Conservation (phyloP, 1,140 invertebrate genomes). For the Drosophila sp. region DNA sequence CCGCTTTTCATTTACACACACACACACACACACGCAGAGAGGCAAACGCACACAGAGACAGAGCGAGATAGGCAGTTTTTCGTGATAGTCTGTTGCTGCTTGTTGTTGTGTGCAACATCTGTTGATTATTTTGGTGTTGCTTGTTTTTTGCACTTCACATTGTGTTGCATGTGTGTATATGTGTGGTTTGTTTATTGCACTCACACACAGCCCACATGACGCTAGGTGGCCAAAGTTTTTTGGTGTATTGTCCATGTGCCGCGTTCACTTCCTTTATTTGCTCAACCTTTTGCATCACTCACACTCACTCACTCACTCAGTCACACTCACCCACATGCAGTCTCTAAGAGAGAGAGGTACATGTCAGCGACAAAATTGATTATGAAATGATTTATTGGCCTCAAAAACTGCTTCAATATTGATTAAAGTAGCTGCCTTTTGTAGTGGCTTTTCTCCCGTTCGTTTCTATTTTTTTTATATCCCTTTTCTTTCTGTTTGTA, state of each 20-base stretch:
- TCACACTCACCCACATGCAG: not conserved
- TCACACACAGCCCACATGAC: conserved; percentile 41
- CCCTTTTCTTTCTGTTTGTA: conserved; percentile 27
- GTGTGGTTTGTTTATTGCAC: conserved; percentile 60
- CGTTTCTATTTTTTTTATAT: conserved; percentile 7
- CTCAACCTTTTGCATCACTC: conserved; percentile 35
- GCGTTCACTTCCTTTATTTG: conserved; percentile 38
- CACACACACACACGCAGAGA: conserved; percentile 25
- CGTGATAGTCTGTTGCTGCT: conserved; percentile 29
- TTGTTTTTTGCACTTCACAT: conserved; percentile 58
- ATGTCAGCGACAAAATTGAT: conserved; percentile 79
- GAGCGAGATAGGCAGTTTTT: conserved; percentile 45
- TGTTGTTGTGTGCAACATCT: conserved; percentile 75
- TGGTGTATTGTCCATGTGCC: conserved; percentile 59
- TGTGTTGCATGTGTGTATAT: conserved; percentile 45
- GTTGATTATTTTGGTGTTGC: conserved; percentile 78
- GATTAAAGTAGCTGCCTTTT: conserved; percentile 73
- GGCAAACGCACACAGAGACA: not conserved
- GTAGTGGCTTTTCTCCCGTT: conserved; percentile 12
- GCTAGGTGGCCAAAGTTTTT: conserved; percentile 68
- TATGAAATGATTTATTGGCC: conserved; percentile 83
- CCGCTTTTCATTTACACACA: conserved; percentile 77
- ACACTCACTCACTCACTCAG: conserved; percentile 4
- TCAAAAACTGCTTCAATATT: conserved; percentile 83
- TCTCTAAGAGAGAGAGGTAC: conserved; percentile 26